phyloP scores from a whole-genome alignment of 2,113 vertebrate species.

The Antechinus flavipes region DNA sequence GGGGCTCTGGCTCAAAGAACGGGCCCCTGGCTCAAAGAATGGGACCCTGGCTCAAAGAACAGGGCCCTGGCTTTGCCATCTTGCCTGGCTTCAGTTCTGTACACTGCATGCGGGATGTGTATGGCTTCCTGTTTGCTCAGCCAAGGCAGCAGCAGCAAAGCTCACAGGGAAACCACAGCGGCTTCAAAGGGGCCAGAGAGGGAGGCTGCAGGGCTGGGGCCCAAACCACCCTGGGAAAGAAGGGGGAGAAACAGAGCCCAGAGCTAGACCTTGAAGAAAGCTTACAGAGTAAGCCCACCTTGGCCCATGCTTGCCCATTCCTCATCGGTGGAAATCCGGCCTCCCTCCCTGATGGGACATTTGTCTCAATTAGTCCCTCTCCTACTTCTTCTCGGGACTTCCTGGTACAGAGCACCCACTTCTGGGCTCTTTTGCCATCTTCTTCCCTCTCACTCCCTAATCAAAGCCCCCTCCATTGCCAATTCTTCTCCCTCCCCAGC shows the following conservation, averaged over 20 bases:
- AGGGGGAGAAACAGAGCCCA: not conserved
- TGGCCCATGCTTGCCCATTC: not conserved
- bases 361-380: not conserved
- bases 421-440: not conserved
- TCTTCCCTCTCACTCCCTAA: not conserved
- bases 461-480: not conserved
- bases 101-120: constrained; percentile 65
- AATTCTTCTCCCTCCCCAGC: not conserved
- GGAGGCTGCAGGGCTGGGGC: constrained; percentile 11
- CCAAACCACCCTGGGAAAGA: not conserved
- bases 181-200: constrained; percentile 60
- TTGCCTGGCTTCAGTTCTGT: not conserved
- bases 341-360: not conserved
- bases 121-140: constrained; percentile 78
- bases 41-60: too few relatives aligned
- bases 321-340: not conserved
- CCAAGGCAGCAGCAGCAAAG: constrained; percentile 28
- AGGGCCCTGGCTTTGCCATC: not conserved
- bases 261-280: not conserved
- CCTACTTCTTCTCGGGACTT: not conserved
- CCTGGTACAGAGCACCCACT: not conserved
- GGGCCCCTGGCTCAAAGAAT: too few relatives aligned
- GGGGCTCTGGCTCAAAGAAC: too few relatives aligned
- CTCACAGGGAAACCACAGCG: constrained; percentile 74
- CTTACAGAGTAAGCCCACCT: not conserved